Conservation (phyloP, 2,797 vertebrate species). For the Morus bassanus region DNA sequence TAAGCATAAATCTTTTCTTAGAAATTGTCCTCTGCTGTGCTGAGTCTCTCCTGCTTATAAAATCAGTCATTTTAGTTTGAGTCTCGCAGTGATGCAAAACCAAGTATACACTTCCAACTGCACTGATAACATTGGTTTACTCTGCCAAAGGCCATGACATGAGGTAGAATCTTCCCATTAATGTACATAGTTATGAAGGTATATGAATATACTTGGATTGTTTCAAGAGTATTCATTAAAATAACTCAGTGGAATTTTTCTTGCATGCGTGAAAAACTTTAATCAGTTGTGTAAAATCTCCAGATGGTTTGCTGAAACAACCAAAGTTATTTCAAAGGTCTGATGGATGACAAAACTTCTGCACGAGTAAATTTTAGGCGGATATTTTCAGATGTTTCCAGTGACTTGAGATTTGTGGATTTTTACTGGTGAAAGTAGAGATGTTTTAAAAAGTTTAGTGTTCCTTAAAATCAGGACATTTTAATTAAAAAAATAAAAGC, state of each 20-base stretch:
- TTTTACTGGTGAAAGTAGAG: background rate
- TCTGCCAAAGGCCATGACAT: background rate
- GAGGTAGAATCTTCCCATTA: background rate
- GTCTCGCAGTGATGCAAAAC: background rate
- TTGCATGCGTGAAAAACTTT: background rate
- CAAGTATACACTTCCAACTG: background rate
- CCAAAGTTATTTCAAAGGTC: background rate
- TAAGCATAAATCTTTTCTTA: slow-evolving; percentile 9
- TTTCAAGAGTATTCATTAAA: background rate
- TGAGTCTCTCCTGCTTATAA: background rate
- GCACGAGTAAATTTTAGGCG: background rate
- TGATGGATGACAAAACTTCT: background rate
- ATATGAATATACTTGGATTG: background rate
- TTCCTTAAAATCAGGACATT: background rate
- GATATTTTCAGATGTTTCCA: background rate
- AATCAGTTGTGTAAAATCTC: background rate
- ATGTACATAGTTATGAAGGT: background rate
- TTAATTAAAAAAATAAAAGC: background rate
- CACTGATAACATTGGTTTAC: background rate
- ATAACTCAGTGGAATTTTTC: background rate
- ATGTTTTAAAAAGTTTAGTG: background rate
- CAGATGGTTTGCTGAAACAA: background rate
- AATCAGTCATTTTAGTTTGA: background rate
- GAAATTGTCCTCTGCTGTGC: background rate
- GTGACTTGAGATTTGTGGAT: background rate